Percentiles rank a stretch among this genome's conserved stretches.
Evolutionary conservation across 2,888 invertebrate species (phyloP).

Genomic region (Ectropis crepuscularia): DNA sequence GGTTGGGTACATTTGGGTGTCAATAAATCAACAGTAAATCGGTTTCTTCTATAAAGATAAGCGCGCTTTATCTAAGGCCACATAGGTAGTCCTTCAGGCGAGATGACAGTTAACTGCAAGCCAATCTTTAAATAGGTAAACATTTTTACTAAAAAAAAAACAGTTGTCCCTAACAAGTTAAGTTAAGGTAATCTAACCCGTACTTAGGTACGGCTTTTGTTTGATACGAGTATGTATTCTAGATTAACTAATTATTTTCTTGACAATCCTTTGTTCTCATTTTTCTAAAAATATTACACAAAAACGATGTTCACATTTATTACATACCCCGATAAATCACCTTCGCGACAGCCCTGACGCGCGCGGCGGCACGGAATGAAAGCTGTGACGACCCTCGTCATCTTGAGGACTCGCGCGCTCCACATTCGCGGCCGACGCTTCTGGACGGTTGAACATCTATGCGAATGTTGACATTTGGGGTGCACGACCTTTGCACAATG

Average conservation of each 20-base stretch:
- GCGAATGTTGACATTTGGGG: slow-evolving; percentile 35
- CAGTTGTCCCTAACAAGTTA: too few relatives aligned
- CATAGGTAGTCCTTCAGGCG: too few relatives aligned
- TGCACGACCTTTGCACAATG: slow-evolving; percentile 20
- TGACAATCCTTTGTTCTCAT: neutral
- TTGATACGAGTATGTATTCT: too few relatives aligned
- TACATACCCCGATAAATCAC: slow-evolving; percentile 31
- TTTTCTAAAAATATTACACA: slow-evolving; percentile 8
- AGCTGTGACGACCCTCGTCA: slow-evolving; percentile 72
- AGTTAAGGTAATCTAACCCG: too few relatives aligned
- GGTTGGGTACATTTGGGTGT: too few relatives aligned
- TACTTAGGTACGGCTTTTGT: too few relatives aligned
- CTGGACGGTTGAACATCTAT: slow-evolving; percentile 30
- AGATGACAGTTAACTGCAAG: too few relatives aligned
- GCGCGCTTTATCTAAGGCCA: too few relatives aligned
- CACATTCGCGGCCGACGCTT: slow-evolving; percentile 50
- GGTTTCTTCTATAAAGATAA: too few relatives aligned
- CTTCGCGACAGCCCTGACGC: slow-evolving; percentile 53
- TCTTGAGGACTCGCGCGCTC: slow-evolving; percentile 61
- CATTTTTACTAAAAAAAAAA: too few relatives aligned
- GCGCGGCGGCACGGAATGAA: slow-evolving; percentile 58
- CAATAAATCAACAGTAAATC: too few relatives aligned
- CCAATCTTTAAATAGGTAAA: too few relatives aligned
- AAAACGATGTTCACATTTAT: slow-evolving; percentile 12
- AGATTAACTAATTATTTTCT: neutral